These are phyloP conservation scores for Gopherus flavomarginatus DNA, from an alignment of 2,113 vertebrate genomes.

Conservation along the genomic window DNA sequence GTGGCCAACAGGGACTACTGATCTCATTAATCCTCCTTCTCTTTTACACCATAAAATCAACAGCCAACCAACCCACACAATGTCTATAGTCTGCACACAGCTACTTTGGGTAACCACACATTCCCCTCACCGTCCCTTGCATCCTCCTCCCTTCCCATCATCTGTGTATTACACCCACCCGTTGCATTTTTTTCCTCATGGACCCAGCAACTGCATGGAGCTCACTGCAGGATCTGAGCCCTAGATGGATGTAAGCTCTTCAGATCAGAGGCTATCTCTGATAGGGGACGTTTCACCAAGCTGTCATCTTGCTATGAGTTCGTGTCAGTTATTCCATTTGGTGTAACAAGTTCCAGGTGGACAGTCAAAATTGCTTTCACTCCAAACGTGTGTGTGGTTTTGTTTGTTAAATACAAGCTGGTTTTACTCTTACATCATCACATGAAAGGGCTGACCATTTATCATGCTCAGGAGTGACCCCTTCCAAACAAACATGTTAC, in stretches of 20 bases:
- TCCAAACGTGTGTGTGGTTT: background rate
- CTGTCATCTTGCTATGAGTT: constrained; percentile 1
- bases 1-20: background rate
- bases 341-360: constrained; percentile 33
- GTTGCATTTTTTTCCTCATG: background rate
- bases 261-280: background rate
- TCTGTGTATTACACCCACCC: background rate
- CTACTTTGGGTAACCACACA: background rate
- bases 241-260: fast-evolving
- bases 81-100: background rate
- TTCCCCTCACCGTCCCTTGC: background rate
- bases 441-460: background rate
- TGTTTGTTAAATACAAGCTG: background rate
- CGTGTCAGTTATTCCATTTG: constrained; percentile 9
- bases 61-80: background rate
- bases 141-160: background rate
- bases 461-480: background rate
- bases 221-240: background rate
- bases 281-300: background rate
- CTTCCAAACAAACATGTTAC: background rate
- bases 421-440: constrained; percentile 19
- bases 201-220: background rate
- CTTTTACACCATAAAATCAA: background rate
- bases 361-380: background rate
- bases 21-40: background rate